Evolutionary conservation across 2,888 invertebrate genomes (phyloP).

Genomic region (Luperina nickerlii): DNA sequence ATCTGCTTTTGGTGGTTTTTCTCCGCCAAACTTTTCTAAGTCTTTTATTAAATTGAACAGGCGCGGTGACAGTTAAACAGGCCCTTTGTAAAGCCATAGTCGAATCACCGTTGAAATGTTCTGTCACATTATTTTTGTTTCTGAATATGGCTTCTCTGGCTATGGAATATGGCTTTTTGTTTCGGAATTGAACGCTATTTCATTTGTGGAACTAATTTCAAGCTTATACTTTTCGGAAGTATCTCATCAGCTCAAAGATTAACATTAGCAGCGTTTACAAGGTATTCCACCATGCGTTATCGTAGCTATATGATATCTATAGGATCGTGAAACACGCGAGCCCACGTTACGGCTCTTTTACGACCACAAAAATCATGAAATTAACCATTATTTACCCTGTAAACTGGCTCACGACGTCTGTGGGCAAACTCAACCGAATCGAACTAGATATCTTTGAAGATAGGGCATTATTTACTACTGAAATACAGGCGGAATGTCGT

Average conservation of each 20-base stretch:
- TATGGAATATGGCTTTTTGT: too few species aligned
- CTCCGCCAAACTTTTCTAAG: not conserved
- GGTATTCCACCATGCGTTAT: slow-evolving; percentile 42
- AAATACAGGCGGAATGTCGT: slow-evolving; percentile 24
- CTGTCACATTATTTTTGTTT: not conserved
- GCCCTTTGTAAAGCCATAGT: not conserved
- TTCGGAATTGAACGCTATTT: not conserved
- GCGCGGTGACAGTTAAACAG: not conserved
- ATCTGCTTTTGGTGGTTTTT: not conserved
- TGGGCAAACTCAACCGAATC: slow-evolving; percentile 45
- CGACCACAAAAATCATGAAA: slow-evolving; percentile 85
- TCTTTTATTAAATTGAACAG: not conserved
- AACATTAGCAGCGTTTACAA: slow-evolving; percentile 35
- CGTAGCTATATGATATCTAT: slow-evolving; percentile 37
- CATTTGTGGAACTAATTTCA: not conserved
- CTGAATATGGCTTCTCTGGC: too few species aligned
- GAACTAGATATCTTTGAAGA: slow-evolving; percentile 59
- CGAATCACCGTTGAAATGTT: not conserved
- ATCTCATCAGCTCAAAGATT: slow-evolving; percentile 28
- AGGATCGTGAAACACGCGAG: slow-evolving; percentile 77
- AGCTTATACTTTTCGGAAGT: not conserved
- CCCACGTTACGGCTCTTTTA: slow-evolving; percentile 75
- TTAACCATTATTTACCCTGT: slow-evolving; percentile 78
- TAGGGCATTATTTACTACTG: slow-evolving; percentile 47
- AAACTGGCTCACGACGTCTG: slow-evolving; percentile 70